Evolutionary conservation across 2,888 invertebrate genomes (phyloP).

Genomic region (Sarcophaga carnaria): DNA sequence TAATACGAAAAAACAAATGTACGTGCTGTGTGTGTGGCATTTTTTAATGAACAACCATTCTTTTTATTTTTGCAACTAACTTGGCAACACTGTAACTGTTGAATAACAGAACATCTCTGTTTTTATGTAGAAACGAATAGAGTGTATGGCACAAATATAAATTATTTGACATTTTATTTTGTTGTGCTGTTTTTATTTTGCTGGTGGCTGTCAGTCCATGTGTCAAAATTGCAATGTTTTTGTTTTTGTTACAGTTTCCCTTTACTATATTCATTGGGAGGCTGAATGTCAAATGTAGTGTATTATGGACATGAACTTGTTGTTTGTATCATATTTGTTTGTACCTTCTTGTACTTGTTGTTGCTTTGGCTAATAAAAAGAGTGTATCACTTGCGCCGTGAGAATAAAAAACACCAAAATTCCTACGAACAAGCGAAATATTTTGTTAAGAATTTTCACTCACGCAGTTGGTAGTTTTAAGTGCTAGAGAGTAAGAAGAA

Average conservation of each 20-base stretch:
- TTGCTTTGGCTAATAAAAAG: conserved; percentile 6
- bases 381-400: conserved; percentile 62
- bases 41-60: no score
- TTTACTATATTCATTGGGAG: background rate
- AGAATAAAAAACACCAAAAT: conserved; percentile 41
- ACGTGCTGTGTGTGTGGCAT: no score
- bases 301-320: conserved; percentile 47
- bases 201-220: background rate
- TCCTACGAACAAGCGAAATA: conserved; percentile 4
- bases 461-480: conserved; percentile 33
- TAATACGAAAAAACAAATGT: no score
- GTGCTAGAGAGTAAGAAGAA: conserved; percentile 21
- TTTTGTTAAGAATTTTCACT: conserved; percentile 50
- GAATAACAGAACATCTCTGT: no score
- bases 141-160: no score
- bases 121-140: no score
- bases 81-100: no score
- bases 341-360: background rate
- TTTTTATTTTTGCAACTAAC: no score
- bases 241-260: background rate
- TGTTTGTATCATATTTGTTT: conserved; percentile 49
- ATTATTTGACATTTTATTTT: background rate
- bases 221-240: background rate
- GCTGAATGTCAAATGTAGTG: conserved; percentile 50
- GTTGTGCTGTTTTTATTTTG: background rate